These are phyloP conservation scores for Condylura cristata DNA, from an alignment of 2,113 vertebrate genomes.

Conservation along the genomic window DNA sequence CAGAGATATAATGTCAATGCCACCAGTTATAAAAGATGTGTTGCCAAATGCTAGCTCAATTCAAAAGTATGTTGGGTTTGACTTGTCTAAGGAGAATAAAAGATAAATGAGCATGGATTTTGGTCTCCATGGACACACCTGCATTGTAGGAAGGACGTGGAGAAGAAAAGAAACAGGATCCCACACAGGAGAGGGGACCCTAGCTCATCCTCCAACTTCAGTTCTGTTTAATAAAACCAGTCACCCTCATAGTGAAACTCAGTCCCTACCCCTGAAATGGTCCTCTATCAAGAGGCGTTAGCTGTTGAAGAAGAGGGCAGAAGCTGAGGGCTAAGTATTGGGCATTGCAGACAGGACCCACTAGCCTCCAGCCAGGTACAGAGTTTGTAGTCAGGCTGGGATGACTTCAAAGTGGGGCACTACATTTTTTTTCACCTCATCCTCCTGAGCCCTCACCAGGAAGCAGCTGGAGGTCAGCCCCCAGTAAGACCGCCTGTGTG, in stretches of 20 bases:
- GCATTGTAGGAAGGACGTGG: background rate
- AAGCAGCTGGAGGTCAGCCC: background rate
- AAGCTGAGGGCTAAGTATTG: background rate
- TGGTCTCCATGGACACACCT: background rate
- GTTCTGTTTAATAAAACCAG: background rate
- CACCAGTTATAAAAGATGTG: constrained; percentile 84
- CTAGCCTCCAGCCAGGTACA: background rate
- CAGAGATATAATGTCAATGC: constrained; percentile 82
- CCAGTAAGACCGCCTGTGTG: background rate
- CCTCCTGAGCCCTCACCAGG: background rate
- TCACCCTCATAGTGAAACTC: background rate
- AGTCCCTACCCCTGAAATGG: background rate
- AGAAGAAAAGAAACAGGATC: background rate
- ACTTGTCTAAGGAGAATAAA: constrained; percentile 2
- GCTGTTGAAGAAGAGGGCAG: background rate
- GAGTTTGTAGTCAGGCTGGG: background rate
- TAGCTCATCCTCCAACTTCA: background rate
- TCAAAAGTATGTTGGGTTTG: constrained; percentile 26
- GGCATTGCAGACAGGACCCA: background rate
- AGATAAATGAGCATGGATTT: background rate
- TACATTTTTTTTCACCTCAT: background rate
- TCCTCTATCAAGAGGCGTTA: background rate
- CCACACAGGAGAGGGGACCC: background rate
- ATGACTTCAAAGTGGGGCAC: background rate
- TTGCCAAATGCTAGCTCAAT: constrained; percentile 62